Evolutionary conservation across 2,888 invertebrate species (phyloP), one percentile per base, ranked within the genome.

Genomic region (Rhabditophanes sp.): DNA sequence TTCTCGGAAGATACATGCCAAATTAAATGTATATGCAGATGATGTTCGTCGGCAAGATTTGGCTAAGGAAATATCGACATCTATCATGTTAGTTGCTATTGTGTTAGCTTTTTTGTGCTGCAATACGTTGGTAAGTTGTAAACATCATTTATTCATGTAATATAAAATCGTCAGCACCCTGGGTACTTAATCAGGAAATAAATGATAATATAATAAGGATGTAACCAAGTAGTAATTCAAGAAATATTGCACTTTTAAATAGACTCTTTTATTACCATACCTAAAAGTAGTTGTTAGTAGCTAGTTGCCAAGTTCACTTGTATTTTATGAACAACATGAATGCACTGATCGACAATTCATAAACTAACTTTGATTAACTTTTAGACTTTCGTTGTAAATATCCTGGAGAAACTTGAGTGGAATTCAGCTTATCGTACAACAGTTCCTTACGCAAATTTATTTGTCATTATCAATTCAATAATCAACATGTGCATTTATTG

Each of bases 31-130:
- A 9, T 42, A 35, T 21, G 42, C 43, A 21, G 48, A 52, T 24
- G 42, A 29, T 9, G 31, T 33, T 14, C 33, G 39, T 29, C 43
- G 45, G 22, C 48, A 44, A 25, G 51, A 58, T 33, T 21, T 46
- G 25, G 50, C 51, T 18, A 53, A 53, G 33, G 53, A 69, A 41
- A 67, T 68, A 44, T 67, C 67, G 48, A 67, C 68, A 3, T 69
- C 68, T 12, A 58, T 68, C 21, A 68, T 69, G 69, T 53, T 69
- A 5, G 66, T 67, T 7, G 64, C 65, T n/a, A 65, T 69, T 9
- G 68, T 69, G 1, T 52, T 68, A 23, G 67, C 68, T 12, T 69
- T 69, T 43, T 64, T 69, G 39, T 46, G 66, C 4, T 68, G 69
- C 40, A 68, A 69, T 44, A 48, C 56, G 4, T 26, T 58, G 38